phyloP scores from a whole-genome alignment of 2,113 vertebrate species.

The human region GRCh38 chr5:26614001-26614500 shows the following conservation, averaged over 20 bases:
- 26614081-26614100: background rate
- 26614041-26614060: background rate
- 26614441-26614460: background rate
- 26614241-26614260: background rate
- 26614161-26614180: background rate
- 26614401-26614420: background rate
- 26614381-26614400: fast-evolving
- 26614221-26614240: background rate
- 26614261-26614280: background rate
- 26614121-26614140: background rate
- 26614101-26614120: background rate
- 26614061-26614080: background rate
- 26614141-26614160: background rate
- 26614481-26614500: background rate
- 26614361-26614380: background rate
- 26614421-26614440: background rate
- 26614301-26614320: background rate
- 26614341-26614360: background rate
- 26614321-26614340: background rate
- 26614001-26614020: background rate
- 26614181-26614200: background rate
- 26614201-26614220: background rate
- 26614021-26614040: background rate
- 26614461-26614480: background rate
- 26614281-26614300: background rate